phyloP scores from a whole-genome alignment of 2,888 invertebrate genomes.

The Calliscelio sp. region DNA sequence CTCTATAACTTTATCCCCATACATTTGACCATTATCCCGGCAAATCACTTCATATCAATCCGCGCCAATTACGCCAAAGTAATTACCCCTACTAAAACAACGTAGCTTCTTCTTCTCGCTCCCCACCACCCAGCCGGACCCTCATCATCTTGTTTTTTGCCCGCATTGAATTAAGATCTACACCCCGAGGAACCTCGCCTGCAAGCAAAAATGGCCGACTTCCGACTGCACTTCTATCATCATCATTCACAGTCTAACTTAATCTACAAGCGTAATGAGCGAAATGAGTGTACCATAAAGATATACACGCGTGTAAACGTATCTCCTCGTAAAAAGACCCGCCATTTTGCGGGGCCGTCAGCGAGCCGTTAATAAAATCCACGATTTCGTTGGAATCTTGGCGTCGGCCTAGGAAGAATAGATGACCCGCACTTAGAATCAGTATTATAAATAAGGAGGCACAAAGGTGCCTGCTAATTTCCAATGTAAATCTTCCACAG shows the following conservation, averaged over 20 bases:
- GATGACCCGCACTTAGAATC: not conserved
- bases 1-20: conserved; percentile 36
- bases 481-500: conserved; percentile 31
- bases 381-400: conserved; percentile 80
- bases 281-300: conserved; percentile 63
- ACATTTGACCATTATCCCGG: conserved; percentile 40
- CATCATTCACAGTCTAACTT: conserved; percentile 65
- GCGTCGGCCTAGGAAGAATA: conserved; percentile 75
- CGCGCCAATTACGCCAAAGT: conserved; percentile 55
- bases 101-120: conserved; percentile 15
- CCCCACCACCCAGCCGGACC: conserved; percentile 3
- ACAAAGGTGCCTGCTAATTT: conserved; percentile 49
- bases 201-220: conserved; percentile 67
- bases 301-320: conserved; percentile 64
- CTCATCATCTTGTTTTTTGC: conserved; percentile 56
- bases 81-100: conserved; percentile 53
- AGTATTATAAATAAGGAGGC: conserved; percentile 52
- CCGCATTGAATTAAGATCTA: conserved; percentile 60
- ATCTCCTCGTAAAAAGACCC: conserved; percentile 63
- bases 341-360: conserved; percentile 79
- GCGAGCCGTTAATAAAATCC: conserved; percentile 80
- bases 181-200: conserved; percentile 52
- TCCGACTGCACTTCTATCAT: conserved; percentile 66
- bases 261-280: conserved; percentile 68
- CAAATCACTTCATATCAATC: conserved; percentile 66